A percentile compares a stretch with the other conserved stretches of the same genome.
These are phyloP conservation scores for Azemiops feae DNA, from an alignment of 2,113 vertebrate species.

Conservation along the genomic window DNA sequence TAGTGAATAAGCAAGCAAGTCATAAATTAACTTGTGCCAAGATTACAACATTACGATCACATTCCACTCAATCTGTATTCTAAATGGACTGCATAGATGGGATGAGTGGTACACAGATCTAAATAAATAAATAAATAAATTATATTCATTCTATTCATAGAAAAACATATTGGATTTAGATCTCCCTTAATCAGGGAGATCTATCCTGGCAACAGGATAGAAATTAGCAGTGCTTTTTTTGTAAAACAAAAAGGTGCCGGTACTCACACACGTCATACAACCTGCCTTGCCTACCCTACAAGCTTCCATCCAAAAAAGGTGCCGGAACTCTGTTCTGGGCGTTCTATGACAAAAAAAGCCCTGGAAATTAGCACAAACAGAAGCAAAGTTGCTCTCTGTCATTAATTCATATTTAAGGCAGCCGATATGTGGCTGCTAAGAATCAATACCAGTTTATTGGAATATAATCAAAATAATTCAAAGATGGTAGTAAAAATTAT, in stretches of 20 bases:
- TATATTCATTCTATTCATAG: not conserved
- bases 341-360: no score
- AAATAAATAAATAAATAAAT: not conserved
- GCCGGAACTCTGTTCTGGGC: no score
- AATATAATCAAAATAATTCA: not conserved
- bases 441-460: not conserved
- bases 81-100: not conserved
- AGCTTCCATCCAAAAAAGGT: no score
- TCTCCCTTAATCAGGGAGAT: not conserved
- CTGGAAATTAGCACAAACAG: not conserved
- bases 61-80: not conserved
- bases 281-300: no score
- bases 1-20: not conserved
- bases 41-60: not conserved
- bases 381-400: not conserved
- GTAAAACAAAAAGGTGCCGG: no score
- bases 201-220: not conserved
- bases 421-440: not conserved
- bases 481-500: not conserved
- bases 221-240: no score
- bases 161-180: not conserved
- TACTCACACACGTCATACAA: no score
- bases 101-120: not conserved
- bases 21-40: not conserved
- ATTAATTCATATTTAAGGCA: not conserved